Percentiles rank a stretch among this genome's conserved stretches.
Conservation (phyloP, 2,113 vertebrate species). For the Gadus chalcogrammus region DNA sequence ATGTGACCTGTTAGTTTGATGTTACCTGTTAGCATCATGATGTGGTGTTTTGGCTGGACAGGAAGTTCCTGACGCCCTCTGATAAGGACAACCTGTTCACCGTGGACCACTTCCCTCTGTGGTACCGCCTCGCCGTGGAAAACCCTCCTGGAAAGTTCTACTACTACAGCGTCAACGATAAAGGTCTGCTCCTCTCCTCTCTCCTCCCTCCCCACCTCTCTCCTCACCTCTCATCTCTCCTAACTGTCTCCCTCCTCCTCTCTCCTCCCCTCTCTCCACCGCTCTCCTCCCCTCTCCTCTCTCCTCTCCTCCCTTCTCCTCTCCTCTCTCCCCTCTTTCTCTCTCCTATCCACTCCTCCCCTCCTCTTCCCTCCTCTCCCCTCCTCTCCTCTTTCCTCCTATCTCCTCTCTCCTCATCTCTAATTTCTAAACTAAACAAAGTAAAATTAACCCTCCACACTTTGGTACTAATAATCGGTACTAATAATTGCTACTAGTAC, state of each 20-base stretch:
- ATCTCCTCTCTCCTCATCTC: neutral
- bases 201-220: neutral
- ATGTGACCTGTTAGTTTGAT: no score
- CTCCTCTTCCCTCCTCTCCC: neutral
- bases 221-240: neutral
- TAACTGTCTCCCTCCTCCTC: neutral
- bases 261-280: neutral
- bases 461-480: no score
- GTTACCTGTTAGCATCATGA: no score
- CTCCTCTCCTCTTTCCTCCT: neutral
- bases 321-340: neutral
- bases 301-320: neutral
- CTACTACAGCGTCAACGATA: constrained; percentile 79
- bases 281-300: neutral
- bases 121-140: constrained; percentile 89
- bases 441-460: no score
- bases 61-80: constrained; percentile 80
- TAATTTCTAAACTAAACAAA: neutral
- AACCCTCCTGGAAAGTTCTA: constrained; percentile 83
- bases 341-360: neutral
- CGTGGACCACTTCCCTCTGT: constrained; percentile 89
- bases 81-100: constrained; percentile 89
- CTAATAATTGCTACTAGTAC: no score
- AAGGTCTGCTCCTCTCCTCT: constrained; percentile 46
- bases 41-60: constrained; percentile 37